phyloP scores from a whole-genome alignment of 2,113 vertebrate genomes.

The Percina caprodes region DNA sequence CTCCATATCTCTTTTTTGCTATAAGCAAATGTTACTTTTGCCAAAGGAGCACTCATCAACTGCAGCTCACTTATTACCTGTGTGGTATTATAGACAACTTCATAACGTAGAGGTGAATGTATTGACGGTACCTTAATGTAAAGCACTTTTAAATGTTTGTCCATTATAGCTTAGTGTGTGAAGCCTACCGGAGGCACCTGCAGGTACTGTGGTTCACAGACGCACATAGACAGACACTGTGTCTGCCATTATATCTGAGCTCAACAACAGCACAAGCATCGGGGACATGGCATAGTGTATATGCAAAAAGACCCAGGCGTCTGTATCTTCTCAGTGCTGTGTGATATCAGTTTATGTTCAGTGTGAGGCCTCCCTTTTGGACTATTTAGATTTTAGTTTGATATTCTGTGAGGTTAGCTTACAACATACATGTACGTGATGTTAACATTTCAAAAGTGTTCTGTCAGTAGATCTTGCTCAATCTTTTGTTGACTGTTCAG shows the following conservation, averaged over 20 bases:
- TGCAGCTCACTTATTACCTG: slow-evolving; percentile 65
- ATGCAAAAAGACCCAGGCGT: slow-evolving; percentile 44
- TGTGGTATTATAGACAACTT: slow-evolving; percentile 65
- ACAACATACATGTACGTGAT: slow-evolving; percentile 49
- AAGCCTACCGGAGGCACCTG: slow-evolving; percentile 36
- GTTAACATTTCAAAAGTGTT: slow-evolving; percentile 35
- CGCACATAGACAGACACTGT: slow-evolving; percentile 47
- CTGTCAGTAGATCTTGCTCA: slow-evolving; percentile 43
- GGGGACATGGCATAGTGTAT: slow-evolving; percentile 19
- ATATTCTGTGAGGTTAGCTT: slow-evolving; percentile 44
- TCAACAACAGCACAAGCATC: slow-evolving; percentile 57
- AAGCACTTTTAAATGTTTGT: slow-evolving; percentile 83
- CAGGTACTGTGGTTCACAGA: slow-evolving; percentile 43
- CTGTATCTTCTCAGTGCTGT: slow-evolving; percentile 51
- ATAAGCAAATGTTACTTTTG: slow-evolving; percentile 56
- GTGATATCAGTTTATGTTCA: slow-evolving; percentile 38
- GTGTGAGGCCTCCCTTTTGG: slow-evolving; percentile 36
- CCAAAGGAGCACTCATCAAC: slow-evolving; percentile 48
- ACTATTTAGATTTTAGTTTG: slow-evolving; percentile 49
- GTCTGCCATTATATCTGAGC: slow-evolving; percentile 33
- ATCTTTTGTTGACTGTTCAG: slow-evolving; percentile 47
- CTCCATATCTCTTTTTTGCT: slow-evolving; percentile 50
- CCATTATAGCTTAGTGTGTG: slow-evolving; percentile 61
- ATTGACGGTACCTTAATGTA: slow-evolving; percentile 77
- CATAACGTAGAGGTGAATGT: slow-evolving; percentile 77